These are phyloP conservation scores for Archaeoteleia sp. DNA, from an alignment of 2,888 invertebrate species.

Conservation along the genomic window DNA sequence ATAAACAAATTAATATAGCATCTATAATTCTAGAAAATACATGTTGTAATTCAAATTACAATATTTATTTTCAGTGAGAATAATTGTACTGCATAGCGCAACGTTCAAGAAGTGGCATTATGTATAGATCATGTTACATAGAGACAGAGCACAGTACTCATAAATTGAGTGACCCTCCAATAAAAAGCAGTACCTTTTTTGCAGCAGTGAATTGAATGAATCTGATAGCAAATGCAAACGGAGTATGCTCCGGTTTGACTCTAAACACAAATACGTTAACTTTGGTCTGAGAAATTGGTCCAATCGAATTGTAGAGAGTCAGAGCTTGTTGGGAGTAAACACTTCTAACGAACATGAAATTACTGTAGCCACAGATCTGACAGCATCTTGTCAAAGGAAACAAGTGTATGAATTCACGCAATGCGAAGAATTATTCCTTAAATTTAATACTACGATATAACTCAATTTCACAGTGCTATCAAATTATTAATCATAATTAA, in stretches of 20 bases:
- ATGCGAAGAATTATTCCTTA: slow-evolving; percentile 9
- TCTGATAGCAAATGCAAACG: neutral
- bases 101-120: no score
- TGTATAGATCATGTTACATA: no score
- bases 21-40: no score
- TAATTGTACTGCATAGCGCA: no score
- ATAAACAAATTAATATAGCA: no score
- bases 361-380: slow-evolving; percentile 1
- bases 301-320: slow-evolving; percentile 15
- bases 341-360: slow-evolving; percentile 19
- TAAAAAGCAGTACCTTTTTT: neutral
- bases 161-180: neutral
- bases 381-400: neutral
- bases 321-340: neutral
- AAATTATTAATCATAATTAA: no score
- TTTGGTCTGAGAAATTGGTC: slow-evolving; percentile 9
- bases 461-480: no score
- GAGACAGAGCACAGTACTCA: no score
- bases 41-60: no score
- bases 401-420: slow-evolving; percentile 5
- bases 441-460: no score
- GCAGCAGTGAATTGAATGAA: neutral
- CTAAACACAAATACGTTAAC: slow-evolving; percentile 18
- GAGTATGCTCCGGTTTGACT: slow-evolving; percentile 1
- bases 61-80: no score